Evolutionary conservation across 2,888 invertebrate species (phyloP), one percentile per base, ranked within the genome.

Genomic region (Leptogaster cylindrica): DNA sequence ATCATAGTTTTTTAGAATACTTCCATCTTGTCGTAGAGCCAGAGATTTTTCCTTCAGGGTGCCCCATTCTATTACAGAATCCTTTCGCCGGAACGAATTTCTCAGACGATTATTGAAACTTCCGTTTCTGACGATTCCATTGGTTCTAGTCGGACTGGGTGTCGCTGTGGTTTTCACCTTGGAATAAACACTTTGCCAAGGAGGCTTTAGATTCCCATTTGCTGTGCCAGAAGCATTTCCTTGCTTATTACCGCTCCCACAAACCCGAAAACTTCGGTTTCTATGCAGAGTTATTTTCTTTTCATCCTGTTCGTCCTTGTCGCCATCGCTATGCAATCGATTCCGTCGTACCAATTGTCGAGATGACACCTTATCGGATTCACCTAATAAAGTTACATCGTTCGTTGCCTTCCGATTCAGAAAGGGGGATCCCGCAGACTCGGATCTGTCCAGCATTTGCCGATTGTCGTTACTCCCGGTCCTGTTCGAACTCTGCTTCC

Each of bases 1-100:
- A 73, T 81, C 80, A 70, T 75, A 79, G 69, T 76, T 75, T 73
- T 79, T 80, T 50, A 77, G 76, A 72, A 74, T 73, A 68, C 77
- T 77, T 41, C 76, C 76, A 66, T 72, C 73, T 46, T 70, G 70
- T 25, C 77, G 74, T 67, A 74, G 65, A 12, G 74, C 73, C 44
- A 79, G 71, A 18, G 81, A 77, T 68, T 75, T 77, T 68, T 80
- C 78, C 76, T 79, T 80, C 55, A 79, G 71, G 12, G 74, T 71
- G 69, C 75, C 75, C 79, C 79, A 81, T 52, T 77, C 78, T 41
- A 76, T 74, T 1, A 23, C 25, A 16, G 73, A 72, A 65, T 76
- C 76, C 55, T 80, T 80, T 3, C 77, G 76, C 18, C 80, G 76
- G 44, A 77, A 73, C 4, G 81, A 81, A 61, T 74, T 78, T 51